Evolutionary conservation across 2,797 vertebrate genomes (phyloP).

Genomic region (Tiaroga cobitis): DNA sequence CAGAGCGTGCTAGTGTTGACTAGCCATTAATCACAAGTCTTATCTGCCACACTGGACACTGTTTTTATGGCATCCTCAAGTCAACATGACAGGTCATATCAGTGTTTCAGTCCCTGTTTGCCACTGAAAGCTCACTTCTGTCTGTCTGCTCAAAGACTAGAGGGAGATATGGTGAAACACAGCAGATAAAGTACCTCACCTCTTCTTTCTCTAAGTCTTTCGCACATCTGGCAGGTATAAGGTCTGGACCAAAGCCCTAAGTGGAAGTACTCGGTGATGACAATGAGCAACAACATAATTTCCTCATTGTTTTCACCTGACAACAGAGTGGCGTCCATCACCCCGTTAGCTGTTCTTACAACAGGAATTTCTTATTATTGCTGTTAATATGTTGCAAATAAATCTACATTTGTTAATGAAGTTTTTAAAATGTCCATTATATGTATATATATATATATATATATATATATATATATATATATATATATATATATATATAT

Average conservation of each 20-base stretch:
- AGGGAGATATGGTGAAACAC: slow-evolving; percentile 23
- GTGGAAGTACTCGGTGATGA: slow-evolving; percentile 56
- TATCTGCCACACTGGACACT: slow-evolving; percentile 74
- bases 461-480: no score
- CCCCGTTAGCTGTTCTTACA: no score
- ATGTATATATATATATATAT: no score
- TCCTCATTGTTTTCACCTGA: not conserved
- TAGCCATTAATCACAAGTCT: slow-evolving; percentile 53
- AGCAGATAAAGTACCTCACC: not conserved
- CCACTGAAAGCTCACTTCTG: slow-evolving; percentile 25
- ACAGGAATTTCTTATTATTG: no score
- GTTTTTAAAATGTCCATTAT: not conserved
- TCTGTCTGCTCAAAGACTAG: slow-evolving; percentile 29
- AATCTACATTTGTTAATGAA: not conserved
- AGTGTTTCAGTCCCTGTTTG: slow-evolving; percentile 63
- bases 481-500: no score
- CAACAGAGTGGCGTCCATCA: not conserved
- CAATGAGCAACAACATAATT: not conserved
- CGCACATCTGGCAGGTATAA: slow-evolving; percentile 64
- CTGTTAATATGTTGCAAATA: not conserved
- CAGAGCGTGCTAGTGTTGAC: slow-evolving; percentile 43
- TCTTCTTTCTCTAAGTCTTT: slow-evolving; percentile 11
- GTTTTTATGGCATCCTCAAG: slow-evolving; percentile 81
- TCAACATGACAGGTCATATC: slow-evolving; percentile 83
- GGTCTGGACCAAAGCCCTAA: slow-evolving; percentile 68